These are phyloP conservation scores for Chydorus sphaericus DNA, from an alignment of 2,888 invertebrate genomes.

Conservation along the genomic window DNA sequence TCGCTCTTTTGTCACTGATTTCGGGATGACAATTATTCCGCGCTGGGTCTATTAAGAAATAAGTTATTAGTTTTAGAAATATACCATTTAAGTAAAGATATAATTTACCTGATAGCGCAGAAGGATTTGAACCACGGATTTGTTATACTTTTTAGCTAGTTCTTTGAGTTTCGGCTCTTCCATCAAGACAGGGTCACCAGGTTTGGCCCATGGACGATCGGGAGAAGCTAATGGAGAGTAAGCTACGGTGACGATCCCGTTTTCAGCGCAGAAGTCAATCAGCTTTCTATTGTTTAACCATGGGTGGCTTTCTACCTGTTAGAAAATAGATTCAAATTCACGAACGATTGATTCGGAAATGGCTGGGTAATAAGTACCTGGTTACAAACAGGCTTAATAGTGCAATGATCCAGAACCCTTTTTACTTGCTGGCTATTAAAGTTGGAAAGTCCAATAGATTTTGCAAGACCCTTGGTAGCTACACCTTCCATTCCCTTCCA, in stretches of 20 bases:
- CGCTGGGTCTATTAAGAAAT: constrained; percentile 50
- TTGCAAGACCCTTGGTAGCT: constrained; percentile 49
- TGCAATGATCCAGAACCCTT: constrained; percentile 43
- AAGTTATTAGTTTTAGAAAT: no score
- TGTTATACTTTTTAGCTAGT: constrained; percentile 49
- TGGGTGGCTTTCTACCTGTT: constrained; percentile 65
- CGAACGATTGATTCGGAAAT: no score
- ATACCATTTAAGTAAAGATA: no score
- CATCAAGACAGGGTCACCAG: constrained; percentile 49
- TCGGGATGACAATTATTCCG: constrained; percentile 61
- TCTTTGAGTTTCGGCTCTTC: constrained; percentile 48
- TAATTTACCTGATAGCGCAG: constrained; percentile 47
- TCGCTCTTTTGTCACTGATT: constrained; percentile 59
- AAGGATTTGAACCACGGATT: constrained; percentile 52
- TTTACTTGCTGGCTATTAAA: constrained; percentile 60
- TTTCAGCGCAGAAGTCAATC: constrained; percentile 46
- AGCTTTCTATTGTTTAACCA: constrained; percentile 55
- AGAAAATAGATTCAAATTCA: background rate
- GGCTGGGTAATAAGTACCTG: no score
- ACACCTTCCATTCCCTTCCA: constrained; percentile 59
- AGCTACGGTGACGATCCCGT: constrained; percentile 50
- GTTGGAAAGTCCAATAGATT: constrained; percentile 66
- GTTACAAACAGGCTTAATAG: constrained; percentile 46
- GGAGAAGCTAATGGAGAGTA: constrained; percentile 64
- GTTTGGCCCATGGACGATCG: constrained; percentile 52